These are phyloP conservation scores for Helostoma temminkii DNA, from an alignment of 2,797 vertebrate species.

Conservation along the genomic window DNA sequence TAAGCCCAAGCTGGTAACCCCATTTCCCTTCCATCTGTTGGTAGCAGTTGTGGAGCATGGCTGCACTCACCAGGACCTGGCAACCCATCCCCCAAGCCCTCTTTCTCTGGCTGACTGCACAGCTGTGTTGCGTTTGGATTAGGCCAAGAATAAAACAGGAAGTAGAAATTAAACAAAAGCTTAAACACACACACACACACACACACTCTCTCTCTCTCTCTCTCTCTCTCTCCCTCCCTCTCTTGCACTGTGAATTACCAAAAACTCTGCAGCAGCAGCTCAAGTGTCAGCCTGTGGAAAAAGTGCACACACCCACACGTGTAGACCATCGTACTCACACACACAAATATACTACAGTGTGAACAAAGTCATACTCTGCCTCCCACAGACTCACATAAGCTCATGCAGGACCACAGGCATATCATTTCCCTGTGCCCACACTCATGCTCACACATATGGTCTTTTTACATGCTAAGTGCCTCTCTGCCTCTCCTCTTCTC, in stretches of 20 bases:
- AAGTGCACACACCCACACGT: slow-evolving; percentile 70
- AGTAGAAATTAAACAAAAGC: slow-evolving; percentile 88
- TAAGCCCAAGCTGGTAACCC: slow-evolving; percentile 80
- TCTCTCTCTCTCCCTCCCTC: background rate
- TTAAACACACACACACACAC: slow-evolving; percentile 66
- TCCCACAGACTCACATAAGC: slow-evolving; percentile 72
- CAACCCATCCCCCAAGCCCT: slow-evolving; percentile 75
- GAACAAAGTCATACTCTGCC: slow-evolving; percentile 69
- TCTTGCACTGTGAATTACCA: slow-evolving; percentile 68
- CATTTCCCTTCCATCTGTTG: slow-evolving; percentile 84
- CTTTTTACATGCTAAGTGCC: slow-evolving; percentile 70
- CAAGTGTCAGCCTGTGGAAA: slow-evolving; percentile 77
- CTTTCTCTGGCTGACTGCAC: slow-evolving; percentile 79
- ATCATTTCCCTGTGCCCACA: slow-evolving; percentile 70
- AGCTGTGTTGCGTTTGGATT: slow-evolving; percentile 89
- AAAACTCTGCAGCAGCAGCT: slow-evolving; percentile 62
- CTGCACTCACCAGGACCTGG: slow-evolving; percentile 79
- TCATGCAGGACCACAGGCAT: slow-evolving; percentile 67
- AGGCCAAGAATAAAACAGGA: slow-evolving; percentile 88
- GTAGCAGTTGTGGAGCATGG: slow-evolving; percentile 77
- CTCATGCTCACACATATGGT: slow-evolving; percentile 75
- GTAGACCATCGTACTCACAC: slow-evolving; percentile 49
- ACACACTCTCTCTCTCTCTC: slow-evolving; percentile 18
- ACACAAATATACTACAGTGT: slow-evolving; percentile 56
- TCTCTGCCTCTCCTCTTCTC: slow-evolving; percentile 50